These are phyloP conservation scores for Rotaria sp. DNA, from an alignment of 2,888 invertebrate species.

Conservation along the genomic window DNA sequence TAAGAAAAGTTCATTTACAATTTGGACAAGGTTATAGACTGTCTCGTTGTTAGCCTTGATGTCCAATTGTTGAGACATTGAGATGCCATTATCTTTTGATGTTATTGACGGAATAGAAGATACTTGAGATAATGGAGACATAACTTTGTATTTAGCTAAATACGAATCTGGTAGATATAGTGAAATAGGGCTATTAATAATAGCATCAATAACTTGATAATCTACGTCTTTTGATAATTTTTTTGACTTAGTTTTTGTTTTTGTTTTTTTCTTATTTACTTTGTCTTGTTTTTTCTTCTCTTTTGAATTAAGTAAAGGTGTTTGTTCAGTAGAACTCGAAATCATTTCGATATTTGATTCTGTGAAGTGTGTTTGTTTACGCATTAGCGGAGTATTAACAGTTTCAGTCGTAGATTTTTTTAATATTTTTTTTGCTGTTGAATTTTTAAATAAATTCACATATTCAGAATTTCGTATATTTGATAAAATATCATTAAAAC, in stretches of 20 bases:
- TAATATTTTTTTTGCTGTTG: background rate
- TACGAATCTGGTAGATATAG: background rate
- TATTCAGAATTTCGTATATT: background rate
- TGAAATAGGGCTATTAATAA: background rate
- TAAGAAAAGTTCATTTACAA: background rate
- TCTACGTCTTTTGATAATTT: background rate
- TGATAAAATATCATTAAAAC: background rate
- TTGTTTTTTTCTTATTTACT: background rate
- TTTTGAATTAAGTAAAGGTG: background rate
- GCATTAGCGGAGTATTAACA: background rate
- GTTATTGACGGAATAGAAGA: background rate
- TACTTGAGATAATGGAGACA: background rate
- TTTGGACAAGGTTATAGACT: background rate
- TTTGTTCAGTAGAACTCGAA: background rate
- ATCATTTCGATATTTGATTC: background rate
- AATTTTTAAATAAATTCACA: background rate
- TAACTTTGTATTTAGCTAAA: background rate
- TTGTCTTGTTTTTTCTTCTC: background rate
- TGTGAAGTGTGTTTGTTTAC: background rate
- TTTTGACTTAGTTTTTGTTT: background rate
- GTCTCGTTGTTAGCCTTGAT: background rate
- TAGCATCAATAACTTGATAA: background rate
- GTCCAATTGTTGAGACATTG: background rate
- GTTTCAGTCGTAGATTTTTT: background rate
- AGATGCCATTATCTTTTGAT: background rate